Evolutionary conservation across 2,113 vertebrate genomes (phyloP).

Genomic region (Petrocephalus zakoni): DNA sequence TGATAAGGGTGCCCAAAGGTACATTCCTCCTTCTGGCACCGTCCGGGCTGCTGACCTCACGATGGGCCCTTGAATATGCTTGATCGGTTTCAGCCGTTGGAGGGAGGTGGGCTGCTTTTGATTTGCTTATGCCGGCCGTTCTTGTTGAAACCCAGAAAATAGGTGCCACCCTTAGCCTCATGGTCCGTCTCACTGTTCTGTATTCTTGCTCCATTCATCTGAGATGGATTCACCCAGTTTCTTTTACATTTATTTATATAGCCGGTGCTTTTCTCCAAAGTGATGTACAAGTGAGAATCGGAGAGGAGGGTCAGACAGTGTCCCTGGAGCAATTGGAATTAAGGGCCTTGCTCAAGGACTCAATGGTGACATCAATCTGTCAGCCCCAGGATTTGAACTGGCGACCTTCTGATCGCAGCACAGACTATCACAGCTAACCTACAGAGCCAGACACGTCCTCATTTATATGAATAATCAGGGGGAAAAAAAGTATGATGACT

Average conservation of each 20-base stretch:
- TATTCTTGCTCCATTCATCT: neutral
- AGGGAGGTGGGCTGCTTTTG: neutral
- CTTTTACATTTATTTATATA: neutral
- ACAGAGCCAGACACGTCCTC: neutral
- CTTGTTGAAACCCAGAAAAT: neutral
- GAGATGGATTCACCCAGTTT: too few relatives aligned
- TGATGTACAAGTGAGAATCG: neutral
- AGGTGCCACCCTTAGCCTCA: neutral
- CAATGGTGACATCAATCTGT: neutral
- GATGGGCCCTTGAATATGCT: neutral
- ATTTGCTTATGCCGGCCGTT: too few relatives aligned
- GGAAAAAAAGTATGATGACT: neutral
- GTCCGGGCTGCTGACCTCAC: neutral
- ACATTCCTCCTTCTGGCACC: neutral
- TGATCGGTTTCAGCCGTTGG: neutral
- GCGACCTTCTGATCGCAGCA: neutral
- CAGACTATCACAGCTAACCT: neutral
- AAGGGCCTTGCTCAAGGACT: neutral
- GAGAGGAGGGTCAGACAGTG: neutral
- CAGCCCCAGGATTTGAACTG: neutral
- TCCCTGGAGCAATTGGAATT: neutral
- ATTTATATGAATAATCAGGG: neutral
- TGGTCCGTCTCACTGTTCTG: neutral
- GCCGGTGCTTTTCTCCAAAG: neutral
- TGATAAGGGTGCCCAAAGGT: neutral